Base-by-base conservation (phyloP, 2,113 vertebrate genomes). In the Centropus unirufus region DNA sequence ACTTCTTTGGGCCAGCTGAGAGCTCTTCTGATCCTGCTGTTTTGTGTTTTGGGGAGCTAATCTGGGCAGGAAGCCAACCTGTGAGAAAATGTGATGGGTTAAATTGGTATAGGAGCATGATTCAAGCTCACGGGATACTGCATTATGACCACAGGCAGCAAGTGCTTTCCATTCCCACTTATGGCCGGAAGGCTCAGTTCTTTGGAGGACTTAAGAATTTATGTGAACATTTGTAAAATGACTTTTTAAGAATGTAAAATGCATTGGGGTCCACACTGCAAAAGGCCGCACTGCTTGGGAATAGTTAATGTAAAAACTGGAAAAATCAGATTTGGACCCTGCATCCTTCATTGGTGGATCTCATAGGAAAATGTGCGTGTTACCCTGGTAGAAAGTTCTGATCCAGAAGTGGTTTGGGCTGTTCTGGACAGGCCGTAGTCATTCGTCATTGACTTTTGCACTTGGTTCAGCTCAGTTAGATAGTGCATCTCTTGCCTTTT, bases 31-130 rank as follows among this genome's bases (percentile, higher is more conserved):
- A 86, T 64, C 59, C 81, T 74, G 55, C 51, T 80, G 44, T n/a
- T 54, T 46, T 12, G 27, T 93, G 83, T 92, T 94, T 62, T 80
- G 79, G 59, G 84, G 75, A 54, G 70, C 61, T 66, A 73, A 77
- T 59, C 22, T 2, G 26, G 44, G 91, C 64, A 51, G 34, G 7
- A 75, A 89, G 69, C 77, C 81, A 82, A 47, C 14, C 10, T 68
- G 58, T 49, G 30, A 88, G 80, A 75, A 82, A 73, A 63, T 8
- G 27, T 21, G 54, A 46, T 81, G 72, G 42, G 47, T 77, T 80
- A 83, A 94, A 88, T 86, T 79, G 62, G 82, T 91, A 22, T 11
- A 57, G 62, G 74, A 93, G 70, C 58, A 40, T 29, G 58, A 36
- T 67, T 78, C 64, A 58, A 49, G 30, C 70, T 80, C 1, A 2